Conservation (phyloP, 1,140 invertebrate genomes). For the Leptinotarsa lineolata region DNA sequence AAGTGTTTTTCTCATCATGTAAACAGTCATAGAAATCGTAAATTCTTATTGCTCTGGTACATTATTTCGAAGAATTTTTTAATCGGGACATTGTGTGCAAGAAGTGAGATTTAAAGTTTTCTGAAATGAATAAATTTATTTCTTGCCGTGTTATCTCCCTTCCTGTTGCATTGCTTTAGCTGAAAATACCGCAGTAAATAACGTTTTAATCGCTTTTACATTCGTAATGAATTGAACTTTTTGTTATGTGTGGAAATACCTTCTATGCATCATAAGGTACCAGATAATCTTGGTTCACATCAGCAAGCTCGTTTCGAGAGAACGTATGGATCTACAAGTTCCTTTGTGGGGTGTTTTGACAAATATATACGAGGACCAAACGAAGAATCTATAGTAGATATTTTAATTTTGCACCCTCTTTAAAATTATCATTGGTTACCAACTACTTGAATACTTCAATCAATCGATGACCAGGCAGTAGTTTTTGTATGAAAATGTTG, state of each 20-base stretch:
- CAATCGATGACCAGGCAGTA: too few relatives aligned
- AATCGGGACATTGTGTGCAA: slow-evolving; percentile 31
- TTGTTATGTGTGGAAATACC: slow-evolving; percentile 23
- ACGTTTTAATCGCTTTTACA: slow-evolving; percentile 26
- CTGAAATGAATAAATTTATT: slow-evolving; percentile 31
- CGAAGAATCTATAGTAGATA: too few relatives aligned
- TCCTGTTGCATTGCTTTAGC: slow-evolving; percentile 31
- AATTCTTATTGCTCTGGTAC: slow-evolving; percentile 28
- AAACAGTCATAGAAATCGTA: slow-evolving; percentile 10
- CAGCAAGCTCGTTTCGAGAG: too few relatives aligned
- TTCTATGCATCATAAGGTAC: slow-evolving; percentile 22
- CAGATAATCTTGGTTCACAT: slow-evolving; percentile 22
- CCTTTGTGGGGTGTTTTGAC: too few relatives aligned
- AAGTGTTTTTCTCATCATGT: neutral
- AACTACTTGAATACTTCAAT: too few relatives aligned
- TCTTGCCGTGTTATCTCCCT: slow-evolving; percentile 30
- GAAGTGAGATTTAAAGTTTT: slow-evolving; percentile 30
- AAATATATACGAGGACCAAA: too few relatives aligned
- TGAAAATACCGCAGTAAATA: slow-evolving; percentile 30
- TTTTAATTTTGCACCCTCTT: too few relatives aligned
- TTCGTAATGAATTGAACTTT: slow-evolving; percentile 27
- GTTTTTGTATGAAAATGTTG: too few relatives aligned
- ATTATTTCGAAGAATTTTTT: slow-evolving; percentile 33
- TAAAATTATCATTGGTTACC: too few relatives aligned
- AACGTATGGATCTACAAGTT: too few relatives aligned